These are phyloP conservation scores for Pocillopora verrucosa DNA, from an alignment of 64 coral and sea anemone species.

Conservation along the genomic window DNA sequence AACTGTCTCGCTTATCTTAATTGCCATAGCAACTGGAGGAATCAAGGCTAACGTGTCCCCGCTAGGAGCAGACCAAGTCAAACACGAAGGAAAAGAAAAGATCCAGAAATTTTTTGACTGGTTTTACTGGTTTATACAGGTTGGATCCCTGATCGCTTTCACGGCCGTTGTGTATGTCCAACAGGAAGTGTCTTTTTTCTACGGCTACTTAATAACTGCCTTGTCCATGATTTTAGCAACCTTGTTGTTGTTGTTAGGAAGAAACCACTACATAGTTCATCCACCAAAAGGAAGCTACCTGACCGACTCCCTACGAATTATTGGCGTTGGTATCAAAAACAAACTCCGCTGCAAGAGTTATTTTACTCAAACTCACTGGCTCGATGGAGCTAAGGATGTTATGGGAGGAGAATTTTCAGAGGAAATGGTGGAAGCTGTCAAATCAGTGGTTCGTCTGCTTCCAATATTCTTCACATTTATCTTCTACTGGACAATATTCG, in stretches of 20 bases:
- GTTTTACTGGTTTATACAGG: conserved; percentile 82
- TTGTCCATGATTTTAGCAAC: conserved; percentile 61
- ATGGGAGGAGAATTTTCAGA: conserved; percentile 62
- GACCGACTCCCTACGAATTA: conserved; percentile 51
- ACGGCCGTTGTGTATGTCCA: conserved; percentile 58
- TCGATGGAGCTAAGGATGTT: conserved; percentile 38
- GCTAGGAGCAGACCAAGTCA: conserved; percentile 69
- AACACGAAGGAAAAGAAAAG: conserved; percentile 12
- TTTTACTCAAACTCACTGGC: background rate
- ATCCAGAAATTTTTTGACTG: conserved; percentile 69
- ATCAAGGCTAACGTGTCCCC: conserved; percentile 80
- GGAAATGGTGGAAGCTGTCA: conserved; percentile 65
- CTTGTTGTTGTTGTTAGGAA: conserved; percentile 58
- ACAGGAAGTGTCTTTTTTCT: conserved; percentile 63
- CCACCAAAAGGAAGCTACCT: conserved; percentile 65
- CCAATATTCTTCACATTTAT: conserved; percentile 72
- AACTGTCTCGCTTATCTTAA: conserved; percentile 53
- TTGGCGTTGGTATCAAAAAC: conserved; percentile 3
- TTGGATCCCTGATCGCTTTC: conserved; percentile 49
- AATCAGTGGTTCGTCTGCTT: conserved; percentile 57
- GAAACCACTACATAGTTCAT: conserved; percentile 48
- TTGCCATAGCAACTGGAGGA: conserved; percentile 65
- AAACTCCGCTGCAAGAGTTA: conserved; percentile 4
- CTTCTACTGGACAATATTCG: conserved; percentile 78
- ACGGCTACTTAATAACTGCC: conserved; percentile 57